Base-by-base conservation (phyloP, 1,140 invertebrate species). In the Papilio aristodemus region DNA sequence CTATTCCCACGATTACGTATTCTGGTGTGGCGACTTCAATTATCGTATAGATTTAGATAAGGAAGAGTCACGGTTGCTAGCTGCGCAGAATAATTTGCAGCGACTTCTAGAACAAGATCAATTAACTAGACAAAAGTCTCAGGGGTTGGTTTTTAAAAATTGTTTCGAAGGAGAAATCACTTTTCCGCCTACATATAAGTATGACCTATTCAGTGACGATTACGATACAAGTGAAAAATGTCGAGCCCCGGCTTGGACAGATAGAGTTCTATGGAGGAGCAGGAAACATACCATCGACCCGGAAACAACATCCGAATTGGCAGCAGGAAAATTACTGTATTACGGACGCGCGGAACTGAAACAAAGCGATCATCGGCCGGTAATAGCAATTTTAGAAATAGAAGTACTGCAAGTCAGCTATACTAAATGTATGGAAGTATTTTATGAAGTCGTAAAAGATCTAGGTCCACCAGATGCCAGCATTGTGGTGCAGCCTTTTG, bases 11-110 rank as follows among this genome's bases (percentile, higher is more conserved):
- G 99, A 99, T 92, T 99, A 98, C 90, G 95, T 99, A 0, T 99
- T 99, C 89, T 99, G 99, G 98, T 98, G 98, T 90, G 99, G 99
- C 0, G 99, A 99, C 93, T 99, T 99, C 90, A 99, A 99, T 89
- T 99, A 99, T 85, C 94, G 99, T 68, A 96, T 99, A 71, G 98
- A 99, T 86, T 95, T 99, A 93, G 95, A 97, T 66, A 98, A 98
- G 84, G 98, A 99, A 11, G 97, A 99, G 84, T 95, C 99, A 70
- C 97, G 98, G 85, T 95, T 97, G 68, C 92, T 96, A 70, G 94
- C 99, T 1, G 94, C 94, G 59, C 93, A 94, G 69, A 94, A 96
- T 70, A 96, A 99, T 83, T 94, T 97, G 71, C 91, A 94, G 69
- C 92, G 95, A 54, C 94, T 99, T 54, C 89, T 98, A 17, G 94